Percentiles rank a stretch among this genome's conserved stretches.
Evolutionary conservation across 1,140 invertebrate genomes (phyloP).

Genomic region (Brachionus paranguensis): DNA sequence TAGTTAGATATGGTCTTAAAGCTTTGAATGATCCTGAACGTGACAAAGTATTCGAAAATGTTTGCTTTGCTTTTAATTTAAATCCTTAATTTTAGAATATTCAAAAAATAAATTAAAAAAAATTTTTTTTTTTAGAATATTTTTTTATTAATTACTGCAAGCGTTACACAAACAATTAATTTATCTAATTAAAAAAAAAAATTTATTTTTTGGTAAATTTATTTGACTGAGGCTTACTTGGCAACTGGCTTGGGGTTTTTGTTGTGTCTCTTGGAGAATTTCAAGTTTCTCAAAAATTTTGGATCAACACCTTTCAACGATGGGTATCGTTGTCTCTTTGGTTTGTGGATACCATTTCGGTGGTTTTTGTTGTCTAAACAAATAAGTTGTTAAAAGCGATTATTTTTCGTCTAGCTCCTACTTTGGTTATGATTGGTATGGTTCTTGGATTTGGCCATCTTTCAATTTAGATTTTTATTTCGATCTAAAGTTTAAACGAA

Average conservation of each 20-base stretch:
- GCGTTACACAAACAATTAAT: background rate
- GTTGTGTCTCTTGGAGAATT: constrained; percentile 27
- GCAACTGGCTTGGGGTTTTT: background rate
- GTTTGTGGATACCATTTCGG: constrained; percentile 18
- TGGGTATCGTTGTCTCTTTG: constrained; percentile 22
- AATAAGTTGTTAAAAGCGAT: background rate
- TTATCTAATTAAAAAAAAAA: constrained; percentile 1
- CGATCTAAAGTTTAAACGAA: background rate
- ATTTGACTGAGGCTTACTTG: background rate
- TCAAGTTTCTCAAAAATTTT: constrained; percentile 30
- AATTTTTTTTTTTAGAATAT: background rate
- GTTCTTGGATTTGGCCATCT: constrained; percentile 31
- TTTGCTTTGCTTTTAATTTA: background rate
- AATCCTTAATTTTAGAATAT: background rate
- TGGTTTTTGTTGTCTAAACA: constrained; percentile 14
- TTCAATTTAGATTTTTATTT: background rate
- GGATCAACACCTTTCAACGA: constrained; percentile 26
- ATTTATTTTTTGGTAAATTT: background rate
- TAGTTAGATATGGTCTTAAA: background rate
- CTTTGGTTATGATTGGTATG: constrained; percentile 24
- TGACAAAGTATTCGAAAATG: background rate
- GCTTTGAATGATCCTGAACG: background rate
- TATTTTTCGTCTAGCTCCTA: background rate
- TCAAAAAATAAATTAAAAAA: background rate
- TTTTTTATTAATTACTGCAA: background rate